Conservation (phyloP, 2,797 vertebrate species). For the Remorina albescens region DNA sequence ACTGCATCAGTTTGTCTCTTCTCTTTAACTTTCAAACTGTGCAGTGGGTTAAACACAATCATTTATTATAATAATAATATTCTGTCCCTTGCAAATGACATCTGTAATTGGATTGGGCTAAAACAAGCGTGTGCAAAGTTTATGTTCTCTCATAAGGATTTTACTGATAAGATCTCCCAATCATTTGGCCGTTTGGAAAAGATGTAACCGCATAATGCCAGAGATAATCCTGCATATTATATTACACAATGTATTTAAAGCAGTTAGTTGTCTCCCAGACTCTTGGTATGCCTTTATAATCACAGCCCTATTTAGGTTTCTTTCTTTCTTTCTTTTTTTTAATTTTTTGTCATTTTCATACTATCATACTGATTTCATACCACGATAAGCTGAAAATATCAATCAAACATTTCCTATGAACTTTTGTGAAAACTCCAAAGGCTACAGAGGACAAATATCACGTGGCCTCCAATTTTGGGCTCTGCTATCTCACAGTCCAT, state of each 20-base stretch:
- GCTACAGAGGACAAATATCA: slow-evolving; percentile 8
- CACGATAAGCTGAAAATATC: background rate
- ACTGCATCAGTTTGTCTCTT: background rate
- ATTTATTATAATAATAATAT: no score
- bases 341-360: slow-evolving; percentile 8
- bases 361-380: background rate
- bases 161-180: slow-evolving; percentile 37
- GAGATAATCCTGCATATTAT: slow-evolving; percentile 22
- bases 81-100: slow-evolving; percentile 28
- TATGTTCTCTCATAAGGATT: slow-evolving; percentile 22
- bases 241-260: slow-evolving; percentile 25
- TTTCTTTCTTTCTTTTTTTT: no score
- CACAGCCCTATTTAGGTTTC: background rate
- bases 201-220: slow-evolving; percentile 19
- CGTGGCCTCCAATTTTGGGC: background rate
- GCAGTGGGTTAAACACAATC: slow-evolving; percentile 4
- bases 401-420: background rate
- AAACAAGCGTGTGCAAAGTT: slow-evolving; percentile 14
- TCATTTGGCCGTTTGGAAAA: slow-evolving; percentile 31
- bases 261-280: background rate
- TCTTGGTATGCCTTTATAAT: slow-evolving; percentile 16
- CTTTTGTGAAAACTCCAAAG: background rate
- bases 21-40: background rate
- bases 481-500: slow-evolving; percentile 23
- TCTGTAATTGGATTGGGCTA: slow-evolving; percentile 34